These are phyloP conservation scores for Frankliniella intonsa DNA, from an alignment of 2,888 invertebrate species.

Conservation along the genomic window DNA sequence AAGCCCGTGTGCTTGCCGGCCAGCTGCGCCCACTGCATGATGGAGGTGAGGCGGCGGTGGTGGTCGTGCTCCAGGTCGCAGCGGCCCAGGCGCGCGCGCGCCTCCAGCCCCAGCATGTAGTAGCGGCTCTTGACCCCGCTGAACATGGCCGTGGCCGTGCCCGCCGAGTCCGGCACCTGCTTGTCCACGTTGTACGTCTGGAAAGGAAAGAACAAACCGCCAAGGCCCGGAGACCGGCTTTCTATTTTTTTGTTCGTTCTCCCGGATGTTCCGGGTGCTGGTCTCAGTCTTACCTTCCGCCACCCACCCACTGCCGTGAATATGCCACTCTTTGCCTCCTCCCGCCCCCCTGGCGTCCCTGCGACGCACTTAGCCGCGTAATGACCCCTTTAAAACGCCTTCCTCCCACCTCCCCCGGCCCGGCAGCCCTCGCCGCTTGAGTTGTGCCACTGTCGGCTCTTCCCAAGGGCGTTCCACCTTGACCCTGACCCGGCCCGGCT, in stretches of 20 bases:
- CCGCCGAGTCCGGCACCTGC: constrained; percentile 84
- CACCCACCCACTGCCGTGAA: too few species aligned
- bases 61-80: constrained; percentile 59
- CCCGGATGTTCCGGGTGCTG: too few species aligned
- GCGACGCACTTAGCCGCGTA: neutral
- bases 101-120: constrained; percentile 71
- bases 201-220: neutral
- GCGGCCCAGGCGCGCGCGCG: constrained; percentile 58
- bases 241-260: too few species aligned
- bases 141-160: constrained; percentile 81
- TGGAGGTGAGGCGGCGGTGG: constrained; percentile 57
- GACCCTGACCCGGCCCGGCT: neutral
- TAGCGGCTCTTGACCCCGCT: constrained; percentile 79
- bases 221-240: neutral
- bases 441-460: neutral
- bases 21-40: constrained; percentile 67
- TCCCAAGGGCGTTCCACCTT: neutral
- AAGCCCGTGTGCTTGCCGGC: constrained; percentile 70
- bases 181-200: constrained; percentile 80
- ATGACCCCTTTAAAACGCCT: neutral
- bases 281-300: too few species aligned
- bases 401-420: too few species aligned
- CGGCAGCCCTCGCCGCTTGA: neutral
- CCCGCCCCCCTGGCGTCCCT: too few species aligned
- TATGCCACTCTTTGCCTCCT: too few species aligned